Evolutionary conservation across 2,797 vertebrate species (phyloP), one percentile per base, ranked within the genome.

Genomic region (Apogon talboti): DNA sequence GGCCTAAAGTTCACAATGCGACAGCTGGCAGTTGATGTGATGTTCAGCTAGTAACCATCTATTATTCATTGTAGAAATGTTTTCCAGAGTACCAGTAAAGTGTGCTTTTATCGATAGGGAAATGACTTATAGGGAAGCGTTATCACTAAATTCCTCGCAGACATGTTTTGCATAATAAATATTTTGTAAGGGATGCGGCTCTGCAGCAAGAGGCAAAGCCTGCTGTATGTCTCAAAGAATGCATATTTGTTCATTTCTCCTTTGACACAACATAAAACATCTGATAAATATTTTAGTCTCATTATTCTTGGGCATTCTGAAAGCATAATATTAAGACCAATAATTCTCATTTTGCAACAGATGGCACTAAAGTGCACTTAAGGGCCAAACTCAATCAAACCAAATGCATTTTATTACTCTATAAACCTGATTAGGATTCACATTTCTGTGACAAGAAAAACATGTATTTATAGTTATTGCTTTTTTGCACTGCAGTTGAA

Each of bases 31-130:
- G 58, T 74, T 79, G 58, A 85, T 73, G 65, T 69, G 78, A 76
- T 69, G 76, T 52, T 56, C 76, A 73, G 74, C 68, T 68, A 77
- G 48, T 42, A 74, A 57, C 66, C 69, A 86, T 85, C 75, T 80
- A 81, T 88, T 85, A 88, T 89, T 85, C 65, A 88, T 68, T 41
- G 52, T 46, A 28, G 52, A 79, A 81, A 75, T 47, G 63, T 76
- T 79, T 81, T 72, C 21, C 66, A 48, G 57, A 58, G 71, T 44
- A 61, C 44, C 38, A 78, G 49, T 85, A 79, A 83, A 70, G 16
- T 38, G 46, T 44, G 60, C 57, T 80, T 84, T 81, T 83, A 79
- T 78, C 28, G 62, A 83, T 72, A 53, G 30, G 67, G 47, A 72
- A 72, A 76, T 71, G 11, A 49, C 52, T 54, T 53, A 8, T 68